Evolutionary conservation across 2,888 invertebrate genomes (phyloP).

Genomic region (Villa cingulata): DNA sequence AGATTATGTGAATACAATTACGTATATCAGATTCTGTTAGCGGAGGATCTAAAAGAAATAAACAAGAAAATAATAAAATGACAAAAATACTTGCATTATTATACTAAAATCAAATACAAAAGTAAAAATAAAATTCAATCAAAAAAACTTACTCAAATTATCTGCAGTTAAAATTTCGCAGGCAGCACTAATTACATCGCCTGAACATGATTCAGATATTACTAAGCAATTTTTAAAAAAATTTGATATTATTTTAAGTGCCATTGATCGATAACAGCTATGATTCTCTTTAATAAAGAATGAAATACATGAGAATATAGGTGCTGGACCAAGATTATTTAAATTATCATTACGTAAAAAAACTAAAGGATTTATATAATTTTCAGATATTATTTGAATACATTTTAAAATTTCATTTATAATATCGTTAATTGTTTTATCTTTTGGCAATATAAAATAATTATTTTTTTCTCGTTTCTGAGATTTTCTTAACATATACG

Average conservation of each 20-base stretch:
- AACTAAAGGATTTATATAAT: slow-evolving; percentile 21
- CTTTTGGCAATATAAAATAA: slow-evolving; percentile 27
- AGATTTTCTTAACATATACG: slow-evolving; percentile 26
- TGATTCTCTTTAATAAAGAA: slow-evolving; percentile 26
- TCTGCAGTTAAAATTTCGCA: slow-evolving; percentile 26
- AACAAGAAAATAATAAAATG: neutral
- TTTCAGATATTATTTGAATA: slow-evolving; percentile 25
- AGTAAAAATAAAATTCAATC: too few species aligned
- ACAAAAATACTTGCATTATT: neutral
- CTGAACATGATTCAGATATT: slow-evolving; percentile 25
- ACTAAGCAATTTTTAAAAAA: slow-evolving; percentile 28
- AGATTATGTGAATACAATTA: slow-evolving; percentile 31
- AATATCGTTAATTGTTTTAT: slow-evolving; percentile 23
- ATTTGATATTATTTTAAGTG: slow-evolving; percentile 31
- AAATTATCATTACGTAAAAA: slow-evolving; percentile 18
- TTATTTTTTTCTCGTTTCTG: slow-evolving; percentile 18
- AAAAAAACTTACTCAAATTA: slow-evolving; percentile 19
- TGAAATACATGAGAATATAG: slow-evolving; percentile 27
- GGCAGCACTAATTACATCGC: slow-evolving; percentile 30
- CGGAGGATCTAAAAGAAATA: slow-evolving; percentile 15
- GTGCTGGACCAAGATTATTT: neutral
- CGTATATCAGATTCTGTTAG: slow-evolving; percentile 27
- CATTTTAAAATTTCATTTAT: slow-evolving; percentile 30
- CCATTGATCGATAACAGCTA: slow-evolving; percentile 23
- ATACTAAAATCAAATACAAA: too few species aligned